phyloP scores from a whole-genome alignment of 1,140 invertebrate species.

The Onthophagus taurus region DNA sequence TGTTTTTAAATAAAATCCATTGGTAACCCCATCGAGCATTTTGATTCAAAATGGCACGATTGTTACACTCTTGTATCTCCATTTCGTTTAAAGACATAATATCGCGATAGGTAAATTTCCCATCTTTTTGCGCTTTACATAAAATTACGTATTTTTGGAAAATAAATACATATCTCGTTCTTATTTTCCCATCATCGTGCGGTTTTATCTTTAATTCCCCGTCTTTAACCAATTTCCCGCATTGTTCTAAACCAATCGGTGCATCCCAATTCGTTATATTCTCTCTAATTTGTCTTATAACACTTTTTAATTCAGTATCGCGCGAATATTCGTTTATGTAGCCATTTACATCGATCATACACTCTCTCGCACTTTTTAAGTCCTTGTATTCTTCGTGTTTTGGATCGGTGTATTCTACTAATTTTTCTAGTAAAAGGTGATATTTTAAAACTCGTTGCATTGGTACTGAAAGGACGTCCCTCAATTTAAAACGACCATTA shows the following conservation, averaged over 20 bases:
- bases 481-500: constrained; percentile 87
- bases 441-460: constrained; percentile 98
- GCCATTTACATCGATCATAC: constrained; percentile 93
- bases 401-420: constrained; percentile 81
- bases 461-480: constrained; percentile 91
- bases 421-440: constrained; percentile 84
- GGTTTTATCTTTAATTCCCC: constrained; percentile 88
- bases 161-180: constrained; percentile 86
- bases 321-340: constrained; percentile 98
- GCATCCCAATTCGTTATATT: constrained; percentile 69
- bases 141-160: constrained; percentile 95
- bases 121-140: constrained; percentile 76
- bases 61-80: constrained; percentile 70
- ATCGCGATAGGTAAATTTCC: constrained; percentile 86
- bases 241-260: constrained; percentile 58
- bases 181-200: constrained; percentile 78
- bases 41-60: constrained; percentile 49
- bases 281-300: constrained; percentile 80
- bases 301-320: constrained; percentile 84
- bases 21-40: constrained; percentile 70
- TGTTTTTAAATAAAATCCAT: constrained; percentile 75
- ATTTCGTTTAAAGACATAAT: constrained; percentile 78
- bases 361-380: constrained; percentile 81
- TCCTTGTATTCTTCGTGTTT: constrained; percentile 73
- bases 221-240: constrained; percentile 83